Base-by-base conservation (phyloP, 2,888 invertebrate genomes). In the Cryptocephalus moraei region DNA sequence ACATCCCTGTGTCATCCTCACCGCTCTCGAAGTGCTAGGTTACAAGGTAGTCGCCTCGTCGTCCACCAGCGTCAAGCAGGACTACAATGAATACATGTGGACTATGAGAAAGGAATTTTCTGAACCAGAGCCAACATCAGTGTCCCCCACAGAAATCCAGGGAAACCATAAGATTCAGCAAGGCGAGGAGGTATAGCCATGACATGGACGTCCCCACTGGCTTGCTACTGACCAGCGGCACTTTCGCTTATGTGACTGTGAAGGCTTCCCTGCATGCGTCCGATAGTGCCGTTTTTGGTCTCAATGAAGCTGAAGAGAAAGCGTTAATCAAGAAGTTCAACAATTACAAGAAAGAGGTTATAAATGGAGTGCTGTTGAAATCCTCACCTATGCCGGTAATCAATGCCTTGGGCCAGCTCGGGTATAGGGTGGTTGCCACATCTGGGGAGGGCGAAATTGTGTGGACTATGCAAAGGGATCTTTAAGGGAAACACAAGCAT, bases 61-160 rank as follows among this genome's bases (percentile, higher is more conserved):
- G 52, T 87, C 87, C 47, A 87, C 88, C 45, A 83, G 86, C 52
- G 86, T 89, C 22, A 88, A 88, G 69, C 88, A 88, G 71, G 88
- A 89, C 67, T 87, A 88, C 66, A 88, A 88, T 76, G 90, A 91
- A 67, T 90, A 90, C 62, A 89, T 90, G 86, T 91, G 91, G 91
- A 91, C 91, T 71, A 87, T 91, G 86, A 82, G 89, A 75, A 88
- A 87, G 69, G 89, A 90, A 61, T 90, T 90, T 68, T 76, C 81
- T 39, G 86, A 86, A 62, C 89, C 88, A 46, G 90, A 91, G 68
- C 89, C 89, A 22, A 34, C 43, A 31, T 76, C 75, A 39, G 73
- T 58, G 47, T 53, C 44, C 44, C 47, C 41, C 14, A 43, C 49
- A 6, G 42, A 49, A 14, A 34, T 46, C n/a, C 36, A 36, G 6